Evolutionary conservation across 2,113 vertebrate species (phyloP), one percentile per base, ranked within the genome.

Genomic region (Sylvietta virens): DNA sequence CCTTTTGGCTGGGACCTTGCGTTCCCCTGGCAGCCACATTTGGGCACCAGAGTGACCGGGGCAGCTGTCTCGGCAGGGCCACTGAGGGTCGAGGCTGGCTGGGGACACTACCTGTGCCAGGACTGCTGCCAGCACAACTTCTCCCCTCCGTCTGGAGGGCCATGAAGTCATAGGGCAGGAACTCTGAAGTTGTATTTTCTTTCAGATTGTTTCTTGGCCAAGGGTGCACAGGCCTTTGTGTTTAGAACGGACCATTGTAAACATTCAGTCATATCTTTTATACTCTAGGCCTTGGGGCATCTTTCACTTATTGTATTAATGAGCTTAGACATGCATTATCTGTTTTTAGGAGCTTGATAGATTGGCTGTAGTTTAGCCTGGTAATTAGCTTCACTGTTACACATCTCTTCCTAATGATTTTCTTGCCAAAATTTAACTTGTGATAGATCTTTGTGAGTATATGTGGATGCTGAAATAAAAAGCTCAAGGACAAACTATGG

Each of bases 41-140:
- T 54, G 47, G 62, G 42, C 53, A 72, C 6, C n/a, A 26, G 22
- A 4, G 2, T 61, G 72, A 57, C 7, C 0, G 0, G 14, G 27
- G 19, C 57, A 73, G 50, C 24, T 1, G 1, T 7, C 31, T 45
- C n/a, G 66, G n/a, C 31, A 66, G 60, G 47, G 24, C 64, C 44
- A 28, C 40, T 18, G 51, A 12, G 45, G 44, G 28, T 35, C 1
- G 2, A 42, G 39, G 17, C 15, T 81, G 24, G 16, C 27, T 77
- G 37, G 54, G 62, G 47, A 12, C 33, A 21, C 1, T 2, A 60
- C 21, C 80, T 88, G 44, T 47, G 58, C 27, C 28, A 57, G 22
- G 35, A 47, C 30, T 40, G 31, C 48, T 4, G 27, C 48, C 56
- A 73, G 10, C 18, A 42, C 37, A 73, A 1, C 26, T 86, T 83